Base-by-base conservation (phyloP, 2,113 vertebrate genomes). In the Heloderma charlesbogerti region DNA sequence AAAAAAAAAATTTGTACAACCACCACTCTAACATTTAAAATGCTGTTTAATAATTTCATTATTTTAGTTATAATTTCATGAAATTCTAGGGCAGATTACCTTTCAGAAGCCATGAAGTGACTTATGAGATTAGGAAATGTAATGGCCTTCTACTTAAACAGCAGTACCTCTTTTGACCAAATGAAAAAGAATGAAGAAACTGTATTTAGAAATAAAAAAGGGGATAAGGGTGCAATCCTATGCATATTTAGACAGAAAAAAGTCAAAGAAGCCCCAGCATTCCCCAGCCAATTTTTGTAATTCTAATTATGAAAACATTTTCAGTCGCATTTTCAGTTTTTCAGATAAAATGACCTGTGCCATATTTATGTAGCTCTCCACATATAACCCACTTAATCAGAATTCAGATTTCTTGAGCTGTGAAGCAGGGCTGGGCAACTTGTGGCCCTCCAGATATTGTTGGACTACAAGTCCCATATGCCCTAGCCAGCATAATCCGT, bases 61-160 rank as follows among this genome's bases (percentile, higher is more conserved):
- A 86, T 1, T 25, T 45, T 88, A 51, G 51, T 82, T 40, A 75
- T 43, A 86, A 34, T 90, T 89, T 80, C 79, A 12, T 92, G 34
- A 82, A 48, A 91, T 20, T 87, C 69, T 82, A 95, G 63, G 16
- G 90, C 92, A 57, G 85, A 69, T 0, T 91, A 13, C 77, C 1
- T 45, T 71, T 91, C 27, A 87, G 92, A 93, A 89, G 0, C 27
- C 89, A 75, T 4, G 10, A 88, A 81, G 29, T 92, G 69, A 89
- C 2, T 15, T 80, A 29, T 88, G 84, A 4, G 3, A 54, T 51
- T 48, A 67, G 88, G 90, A 90, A 9, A 93, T 88, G 6, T 54
- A 83, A 48, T 20, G 48, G 0, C 60, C 88, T 40, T 51, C 43
- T 89, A 18, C 0, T 75, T 12, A 79, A 12, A 71, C 87, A 48